Conservation (phyloP, 2,888 invertebrate genomes). For the Zele albiditarsus region DNA sequence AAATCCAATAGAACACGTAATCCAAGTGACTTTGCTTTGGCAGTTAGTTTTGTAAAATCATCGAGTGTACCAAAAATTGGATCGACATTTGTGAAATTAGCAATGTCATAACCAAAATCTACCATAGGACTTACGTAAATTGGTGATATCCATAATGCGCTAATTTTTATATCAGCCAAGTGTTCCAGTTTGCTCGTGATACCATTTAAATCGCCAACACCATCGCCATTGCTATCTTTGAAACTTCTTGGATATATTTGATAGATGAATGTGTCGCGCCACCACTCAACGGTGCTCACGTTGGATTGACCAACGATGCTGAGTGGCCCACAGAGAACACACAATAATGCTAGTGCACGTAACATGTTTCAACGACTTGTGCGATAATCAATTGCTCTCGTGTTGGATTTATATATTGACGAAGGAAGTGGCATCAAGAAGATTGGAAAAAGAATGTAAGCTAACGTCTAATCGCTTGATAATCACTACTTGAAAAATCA, state of each 20-base stretch:
- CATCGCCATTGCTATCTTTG: constrained; percentile 82
- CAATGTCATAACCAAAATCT: constrained; percentile 81
- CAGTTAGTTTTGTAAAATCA: constrained; percentile 74
- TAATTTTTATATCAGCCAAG: constrained; percentile 77
- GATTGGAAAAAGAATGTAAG: neutral
- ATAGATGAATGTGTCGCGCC: constrained; percentile 86
- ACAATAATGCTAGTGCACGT: constrained; percentile 9
- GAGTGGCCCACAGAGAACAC: constrained; percentile 32
- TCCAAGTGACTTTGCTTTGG: constrained; percentile 68
- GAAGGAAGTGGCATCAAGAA: neutral
- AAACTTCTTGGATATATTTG: constrained; percentile 92
- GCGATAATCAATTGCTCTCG: neutral
- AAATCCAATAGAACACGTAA: constrained; percentile 73
- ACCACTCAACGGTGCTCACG: constrained; percentile 79
- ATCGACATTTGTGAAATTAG: constrained; percentile 76
- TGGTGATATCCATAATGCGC: constrained; percentile 82
- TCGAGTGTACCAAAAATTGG: constrained; percentile 76
- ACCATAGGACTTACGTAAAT: constrained; percentile 80
- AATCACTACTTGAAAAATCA: neutral
- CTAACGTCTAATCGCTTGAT: neutral
- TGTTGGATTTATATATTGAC: neutral
- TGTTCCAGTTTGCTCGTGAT: constrained; percentile 74
- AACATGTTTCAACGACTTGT: neutral
- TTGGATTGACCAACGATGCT: constrained; percentile 30
- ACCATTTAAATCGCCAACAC: constrained; percentile 66